These are phyloP conservation scores for Poeciliopsis infans DNA, from an alignment of 2,797 vertebrate species.

Conservation along the genomic window DNA sequence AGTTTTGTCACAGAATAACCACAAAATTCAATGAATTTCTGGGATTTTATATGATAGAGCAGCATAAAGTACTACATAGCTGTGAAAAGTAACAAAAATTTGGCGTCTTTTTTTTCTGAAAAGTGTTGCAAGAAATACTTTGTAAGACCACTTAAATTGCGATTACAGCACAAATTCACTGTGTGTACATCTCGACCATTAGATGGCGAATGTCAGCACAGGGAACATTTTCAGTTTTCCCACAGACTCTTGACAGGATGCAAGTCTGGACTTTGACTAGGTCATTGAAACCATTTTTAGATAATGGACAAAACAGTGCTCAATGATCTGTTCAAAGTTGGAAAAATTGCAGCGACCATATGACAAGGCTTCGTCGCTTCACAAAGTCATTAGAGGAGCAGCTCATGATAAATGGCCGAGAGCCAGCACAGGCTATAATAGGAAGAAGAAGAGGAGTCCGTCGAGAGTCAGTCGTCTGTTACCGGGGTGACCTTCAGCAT, in stretches of 20 bases:
- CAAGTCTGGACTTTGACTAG: background rate
- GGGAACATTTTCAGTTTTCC: background rate
- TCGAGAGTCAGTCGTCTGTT: slow-evolving; percentile 45
- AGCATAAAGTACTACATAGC: background rate
- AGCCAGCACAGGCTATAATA: slow-evolving; percentile 54
- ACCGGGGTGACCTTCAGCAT: slow-evolving; percentile 65
- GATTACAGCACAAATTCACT: background rate
- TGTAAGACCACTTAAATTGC: background rate
- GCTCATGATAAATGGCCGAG: slow-evolving; percentile 58
- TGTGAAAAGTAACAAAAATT: background rate
- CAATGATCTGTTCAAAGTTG: background rate
- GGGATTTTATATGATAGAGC: slow-evolving; percentile 1
- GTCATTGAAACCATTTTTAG: background rate
- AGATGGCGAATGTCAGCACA: background rate
- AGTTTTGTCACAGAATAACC: background rate
- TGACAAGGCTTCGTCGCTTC: slow-evolving; percentile 48
- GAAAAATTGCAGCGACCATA: background rate
- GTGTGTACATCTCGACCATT: background rate
- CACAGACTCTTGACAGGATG: background rate
- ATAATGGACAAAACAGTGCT: background rate
- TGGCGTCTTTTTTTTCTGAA: background rate
- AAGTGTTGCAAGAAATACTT: background rate
- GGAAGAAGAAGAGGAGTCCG: slow-evolving; percentile 46
- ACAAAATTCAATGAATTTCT: background rate
- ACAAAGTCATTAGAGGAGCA: slow-evolving; percentile 51